Conservation (phyloP, 2,888 invertebrate genomes). For the Trileptium ribeirensis region DNA sequence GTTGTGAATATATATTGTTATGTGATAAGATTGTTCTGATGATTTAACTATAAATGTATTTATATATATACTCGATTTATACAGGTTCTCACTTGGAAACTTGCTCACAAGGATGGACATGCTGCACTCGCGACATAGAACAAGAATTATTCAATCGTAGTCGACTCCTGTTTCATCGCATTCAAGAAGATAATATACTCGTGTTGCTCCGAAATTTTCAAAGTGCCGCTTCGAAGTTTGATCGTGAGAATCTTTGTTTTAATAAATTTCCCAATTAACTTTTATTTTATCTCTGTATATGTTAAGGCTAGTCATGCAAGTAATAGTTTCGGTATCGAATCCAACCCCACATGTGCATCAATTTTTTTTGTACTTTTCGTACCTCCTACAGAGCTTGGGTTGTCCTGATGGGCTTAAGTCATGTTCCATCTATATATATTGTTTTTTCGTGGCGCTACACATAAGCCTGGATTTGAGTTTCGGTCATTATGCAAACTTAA, state of each 20-base stretch:
- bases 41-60: neutral
- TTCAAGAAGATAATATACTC: neutral
- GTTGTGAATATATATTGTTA: neutral
- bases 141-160: neutral
- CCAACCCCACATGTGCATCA: too few species aligned
- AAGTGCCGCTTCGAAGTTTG: neutral
- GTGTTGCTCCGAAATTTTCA: neutral
- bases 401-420: too few species aligned
- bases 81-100: neutral
- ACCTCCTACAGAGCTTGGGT: too few species aligned
- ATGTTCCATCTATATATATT: too few species aligned
- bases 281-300: too few species aligned
- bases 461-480: too few species aligned
- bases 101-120: neutral
- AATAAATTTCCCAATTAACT: neutral
- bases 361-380: too few species aligned
- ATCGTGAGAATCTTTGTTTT: neutral
- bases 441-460: too few species aligned
- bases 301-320: too few species aligned
- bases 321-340: too few species aligned
- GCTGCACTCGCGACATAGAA: neutral
- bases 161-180: neutral
- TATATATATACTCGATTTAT: neutral
- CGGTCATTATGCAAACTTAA: too few species aligned
- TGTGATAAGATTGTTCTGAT: neutral